Evolutionary conservation across 2,888 invertebrate genomes (phyloP).

Genomic region (Dorcus hopei): DNA sequence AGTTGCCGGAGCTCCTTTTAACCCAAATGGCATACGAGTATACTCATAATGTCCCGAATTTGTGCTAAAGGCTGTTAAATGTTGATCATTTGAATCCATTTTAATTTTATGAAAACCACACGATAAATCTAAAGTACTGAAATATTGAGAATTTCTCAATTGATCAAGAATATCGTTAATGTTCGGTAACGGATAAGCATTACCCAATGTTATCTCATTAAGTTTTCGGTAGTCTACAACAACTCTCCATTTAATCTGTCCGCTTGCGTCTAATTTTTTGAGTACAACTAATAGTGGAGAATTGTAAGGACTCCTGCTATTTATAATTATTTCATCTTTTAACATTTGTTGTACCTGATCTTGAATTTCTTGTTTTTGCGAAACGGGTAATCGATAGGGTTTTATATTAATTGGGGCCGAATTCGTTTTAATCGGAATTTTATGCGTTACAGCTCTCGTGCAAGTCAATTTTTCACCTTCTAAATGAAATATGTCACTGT

Average conservation of each 20-base stretch:
- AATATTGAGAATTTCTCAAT: conserved; percentile 20
- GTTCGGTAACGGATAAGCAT: conserved; percentile 29
- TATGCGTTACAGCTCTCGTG: neutral
- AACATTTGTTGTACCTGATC: neutral
- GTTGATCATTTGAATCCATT: conserved; percentile 10
- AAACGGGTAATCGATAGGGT: neutral
- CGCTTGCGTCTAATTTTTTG: neutral
- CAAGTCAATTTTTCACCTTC: no score
- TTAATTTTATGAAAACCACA: conserved; percentile 17
- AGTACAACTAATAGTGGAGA: conserved; percentile 36
- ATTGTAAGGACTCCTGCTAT: neutral
- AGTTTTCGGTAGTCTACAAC: conserved; percentile 25
- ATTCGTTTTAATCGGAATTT: neutral
- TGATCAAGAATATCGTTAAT: conserved; percentile 5
- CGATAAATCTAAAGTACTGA: conserved; percentile 1
- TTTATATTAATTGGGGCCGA: neutral
- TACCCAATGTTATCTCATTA: conserved; percentile 31
- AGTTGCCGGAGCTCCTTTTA: conserved; percentile 32
- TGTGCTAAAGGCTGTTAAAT: conserved; percentile 27
- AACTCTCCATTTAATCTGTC: conserved; percentile 19
- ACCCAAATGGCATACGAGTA: conserved; percentile 29
- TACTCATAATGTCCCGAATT: conserved; percentile 29
- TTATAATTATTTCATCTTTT: neutral
- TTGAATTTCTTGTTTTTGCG: neutral
- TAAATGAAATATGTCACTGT: no score